Conservation (phyloP, 2,888 invertebrate genomes). For the Eupithecia insigniata region DNA sequence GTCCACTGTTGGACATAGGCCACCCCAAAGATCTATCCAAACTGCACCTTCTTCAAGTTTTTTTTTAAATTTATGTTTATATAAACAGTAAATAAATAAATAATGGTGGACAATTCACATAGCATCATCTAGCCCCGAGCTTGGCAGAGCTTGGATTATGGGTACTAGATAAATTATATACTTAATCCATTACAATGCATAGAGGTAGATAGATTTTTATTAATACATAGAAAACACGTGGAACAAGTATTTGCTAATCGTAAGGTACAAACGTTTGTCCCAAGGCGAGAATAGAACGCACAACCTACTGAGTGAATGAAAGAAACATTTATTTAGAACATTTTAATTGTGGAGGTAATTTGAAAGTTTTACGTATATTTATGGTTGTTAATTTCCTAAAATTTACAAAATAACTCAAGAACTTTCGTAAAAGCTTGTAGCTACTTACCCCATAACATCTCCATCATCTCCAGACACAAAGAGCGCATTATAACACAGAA, state of each 20-base stretch:
- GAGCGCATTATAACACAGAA: conserved; percentile 33
- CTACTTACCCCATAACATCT: conserved; percentile 20
- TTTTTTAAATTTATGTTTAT: no score
- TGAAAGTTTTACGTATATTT: background rate
- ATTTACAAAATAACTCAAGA: background rate
- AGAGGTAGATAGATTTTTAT: no score
- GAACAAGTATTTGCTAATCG: background rate
- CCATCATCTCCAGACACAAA: conserved; percentile 24
- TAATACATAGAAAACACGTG: no score
- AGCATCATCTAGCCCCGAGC: no score
- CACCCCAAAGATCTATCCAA: background rate
- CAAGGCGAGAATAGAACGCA: background rate
- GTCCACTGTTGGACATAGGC: background rate
- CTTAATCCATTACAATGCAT: no score
- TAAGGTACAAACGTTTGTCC: background rate
- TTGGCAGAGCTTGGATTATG: no score
- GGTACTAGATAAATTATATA: no score
- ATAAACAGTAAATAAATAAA: no score
- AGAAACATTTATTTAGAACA: background rate
- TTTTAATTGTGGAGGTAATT: background rate
- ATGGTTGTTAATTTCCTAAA: conserved; percentile 2
- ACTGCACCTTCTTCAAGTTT: background rate
- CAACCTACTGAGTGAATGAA: background rate
- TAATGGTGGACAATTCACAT: no score
- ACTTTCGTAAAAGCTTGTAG: conserved; percentile 15